Percentiles rank a stretch among this genome's conserved stretches.
Evolutionary conservation across 2,113 vertebrate species (phyloP).

Genomic region (Mormyrus iriodes): DNA sequence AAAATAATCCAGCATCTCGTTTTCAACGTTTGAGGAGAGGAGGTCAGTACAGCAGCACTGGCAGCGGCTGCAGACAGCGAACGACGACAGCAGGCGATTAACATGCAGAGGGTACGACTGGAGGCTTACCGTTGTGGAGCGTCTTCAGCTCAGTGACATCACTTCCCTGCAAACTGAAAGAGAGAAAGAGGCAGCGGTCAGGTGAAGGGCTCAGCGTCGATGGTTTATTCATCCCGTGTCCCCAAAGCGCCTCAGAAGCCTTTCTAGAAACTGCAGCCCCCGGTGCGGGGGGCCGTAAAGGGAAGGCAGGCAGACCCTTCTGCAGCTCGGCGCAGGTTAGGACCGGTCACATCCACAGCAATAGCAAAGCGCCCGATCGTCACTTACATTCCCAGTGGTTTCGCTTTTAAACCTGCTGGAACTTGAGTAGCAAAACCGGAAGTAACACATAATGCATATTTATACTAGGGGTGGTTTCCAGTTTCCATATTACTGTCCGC

Average conservation of each 20-base stretch:
- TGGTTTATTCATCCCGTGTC: constrained; percentile 42
- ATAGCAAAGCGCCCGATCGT: neutral
- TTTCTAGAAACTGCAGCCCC: constrained; percentile 30
- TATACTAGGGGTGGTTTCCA: neutral
- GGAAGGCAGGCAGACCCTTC: neutral
- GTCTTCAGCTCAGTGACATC: constrained; percentile 67
- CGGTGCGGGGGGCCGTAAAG: neutral
- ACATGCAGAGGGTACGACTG: constrained; percentile 26
- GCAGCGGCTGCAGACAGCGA: neutral
- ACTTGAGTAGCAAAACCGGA: neutral
- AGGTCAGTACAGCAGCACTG: neutral
- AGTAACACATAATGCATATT: neutral
- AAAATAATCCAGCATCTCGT: neutral
- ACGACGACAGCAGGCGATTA: constrained; percentile 8
- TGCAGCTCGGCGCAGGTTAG: neutral
- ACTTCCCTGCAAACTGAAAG: constrained; percentile 64
- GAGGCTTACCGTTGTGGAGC: constrained; percentile 63
- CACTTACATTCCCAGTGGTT: neutral
- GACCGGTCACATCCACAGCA: neutral
- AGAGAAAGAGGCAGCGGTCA: constrained; percentile 45
- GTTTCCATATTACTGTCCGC: neutral
- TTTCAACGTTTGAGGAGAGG: neutral
- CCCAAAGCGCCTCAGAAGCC: constrained; percentile 34
- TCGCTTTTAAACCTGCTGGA: neutral
- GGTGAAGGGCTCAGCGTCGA: constrained; percentile 44